These are phyloP conservation scores for Gopherus flavomarginatus DNA, from an alignment of 2,113 vertebrate species.

Conservation along the genomic window DNA sequence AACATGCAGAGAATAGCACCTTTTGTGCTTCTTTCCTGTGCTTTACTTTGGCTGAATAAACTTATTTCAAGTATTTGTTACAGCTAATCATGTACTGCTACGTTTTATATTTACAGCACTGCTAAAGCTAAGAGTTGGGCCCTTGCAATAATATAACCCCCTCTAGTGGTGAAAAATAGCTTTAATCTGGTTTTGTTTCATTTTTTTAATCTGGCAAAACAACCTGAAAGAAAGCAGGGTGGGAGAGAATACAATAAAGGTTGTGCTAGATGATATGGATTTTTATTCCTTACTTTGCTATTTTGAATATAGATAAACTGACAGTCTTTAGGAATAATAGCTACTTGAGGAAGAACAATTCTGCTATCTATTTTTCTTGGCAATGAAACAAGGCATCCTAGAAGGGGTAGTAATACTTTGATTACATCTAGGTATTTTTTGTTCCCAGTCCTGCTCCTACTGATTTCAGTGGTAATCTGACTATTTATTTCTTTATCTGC, in stretches of 20 bases:
- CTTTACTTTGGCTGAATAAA: background rate
- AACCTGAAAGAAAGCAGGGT: rapidly evolving
- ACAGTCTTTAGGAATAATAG: background rate
- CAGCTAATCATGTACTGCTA: background rate
- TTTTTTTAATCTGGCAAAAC: background rate
- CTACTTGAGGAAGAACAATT: rapidly evolving
- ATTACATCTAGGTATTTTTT: background rate
- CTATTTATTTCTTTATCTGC: background rate
- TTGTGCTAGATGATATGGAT: rapidly evolving
- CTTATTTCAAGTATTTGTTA: rapidly evolving
- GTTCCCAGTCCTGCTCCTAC: rapidly evolving
- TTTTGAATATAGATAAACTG: rapidly evolving
- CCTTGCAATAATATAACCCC: constrained; percentile 2
- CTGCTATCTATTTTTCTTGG: rapidly evolving
- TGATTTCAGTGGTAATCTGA: background rate
- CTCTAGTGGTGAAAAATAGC: constrained; percentile 25
- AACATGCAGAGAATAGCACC: background rate
- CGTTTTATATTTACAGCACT: rapidly evolving
- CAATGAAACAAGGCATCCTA: background rate
- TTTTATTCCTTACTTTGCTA: rapidly evolving
- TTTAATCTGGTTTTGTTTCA: background rate
- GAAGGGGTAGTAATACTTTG: background rate
- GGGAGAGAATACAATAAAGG: background rate
- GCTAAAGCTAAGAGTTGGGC: no score
- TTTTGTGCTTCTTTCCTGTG: background rate